Evolutionary conservation across 2,888 invertebrate genomes (phyloP).

Genomic region (Hypercompe scribonia): DNA sequence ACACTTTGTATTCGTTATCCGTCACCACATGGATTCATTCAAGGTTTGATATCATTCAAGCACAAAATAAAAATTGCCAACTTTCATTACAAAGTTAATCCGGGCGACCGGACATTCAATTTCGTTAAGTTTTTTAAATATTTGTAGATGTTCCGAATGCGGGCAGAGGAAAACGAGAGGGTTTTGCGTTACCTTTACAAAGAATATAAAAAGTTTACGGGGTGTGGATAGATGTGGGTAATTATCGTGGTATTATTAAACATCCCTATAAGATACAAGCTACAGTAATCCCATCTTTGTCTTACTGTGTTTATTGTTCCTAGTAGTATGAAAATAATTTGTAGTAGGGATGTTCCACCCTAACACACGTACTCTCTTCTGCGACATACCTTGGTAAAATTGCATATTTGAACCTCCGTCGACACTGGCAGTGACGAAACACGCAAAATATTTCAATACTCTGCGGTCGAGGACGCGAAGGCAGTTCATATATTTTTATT

Average conservation of each 20-base stretch:
- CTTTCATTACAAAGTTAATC: no score
- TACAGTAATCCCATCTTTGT: no score
- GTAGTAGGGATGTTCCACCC: no score
- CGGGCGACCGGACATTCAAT: not conserved
- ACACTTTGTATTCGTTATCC: no score
- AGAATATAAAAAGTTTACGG: not conserved
- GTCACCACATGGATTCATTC: no score
- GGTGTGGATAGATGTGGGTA: not conserved
- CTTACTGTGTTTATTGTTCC: no score
- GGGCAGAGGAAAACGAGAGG: not conserved
- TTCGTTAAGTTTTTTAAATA: not conserved
- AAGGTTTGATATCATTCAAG: no score
- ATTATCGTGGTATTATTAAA: not conserved
- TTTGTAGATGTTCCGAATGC: not conserved
- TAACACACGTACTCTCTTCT: not conserved
- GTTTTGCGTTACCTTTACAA: not conserved
- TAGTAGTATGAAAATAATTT: no score
- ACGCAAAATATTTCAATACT: conserved; percentile 44
- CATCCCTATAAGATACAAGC: not conserved
- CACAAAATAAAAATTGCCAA: no score
- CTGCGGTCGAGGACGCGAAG: not conserved
- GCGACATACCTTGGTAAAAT: not conserved
- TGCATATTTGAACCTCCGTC: not conserved
- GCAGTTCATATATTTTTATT: not conserved
- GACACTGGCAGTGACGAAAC: conserved; percentile 16